These are phyloP conservation scores for Cassiopea xamachana DNA, from an alignment of 30 jellyfish, hydroid and myxozoan species.

Conservation along the genomic window DNA sequence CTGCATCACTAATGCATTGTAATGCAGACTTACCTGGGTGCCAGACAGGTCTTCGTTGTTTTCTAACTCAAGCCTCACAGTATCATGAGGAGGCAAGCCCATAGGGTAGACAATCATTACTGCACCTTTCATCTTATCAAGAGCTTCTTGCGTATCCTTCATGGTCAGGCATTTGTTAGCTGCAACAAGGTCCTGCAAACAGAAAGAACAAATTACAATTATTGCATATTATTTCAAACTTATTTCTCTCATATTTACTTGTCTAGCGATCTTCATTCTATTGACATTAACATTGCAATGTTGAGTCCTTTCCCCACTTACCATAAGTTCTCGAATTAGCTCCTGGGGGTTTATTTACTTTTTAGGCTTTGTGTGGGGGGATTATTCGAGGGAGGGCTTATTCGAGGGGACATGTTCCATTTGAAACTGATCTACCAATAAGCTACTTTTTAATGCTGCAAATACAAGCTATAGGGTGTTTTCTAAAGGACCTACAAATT, in stretches of 20 bases:
- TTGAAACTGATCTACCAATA: too few relatives aligned
- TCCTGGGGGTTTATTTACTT: too few relatives aligned
- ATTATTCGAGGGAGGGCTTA: too few relatives aligned
- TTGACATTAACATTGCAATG: too few relatives aligned
- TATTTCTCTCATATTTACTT: background rate
- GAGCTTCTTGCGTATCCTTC: slow-evolving; percentile 80
- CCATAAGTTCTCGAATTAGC: too few relatives aligned
- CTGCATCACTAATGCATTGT: background rate
- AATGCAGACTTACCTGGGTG: slow-evolving; percentile 77
- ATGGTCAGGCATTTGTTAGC: slow-evolving; percentile 80
- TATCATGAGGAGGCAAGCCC: slow-evolving; percentile 99
- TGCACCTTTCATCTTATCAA: slow-evolving; percentile 94
- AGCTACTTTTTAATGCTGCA: too few relatives aligned
- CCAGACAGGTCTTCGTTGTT: slow-evolving; percentile 95
- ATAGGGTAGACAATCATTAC: slow-evolving; percentile 95
- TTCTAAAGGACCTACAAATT: too few relatives aligned
- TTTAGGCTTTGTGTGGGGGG: too few relatives aligned
- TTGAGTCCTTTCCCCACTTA: too few relatives aligned
- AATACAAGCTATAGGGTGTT: too few relatives aligned
- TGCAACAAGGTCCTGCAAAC: slow-evolving; percentile 80
- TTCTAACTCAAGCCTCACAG: slow-evolving; percentile 87
- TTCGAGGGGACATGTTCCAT: too few relatives aligned
- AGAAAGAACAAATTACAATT: background rate
- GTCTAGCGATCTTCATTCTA: background rate
- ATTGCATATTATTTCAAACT: background rate